A percentile compares a stretch with the other conserved stretches of the same genome.
Conservation (phyloP, 1,140 invertebrate species). For the Formica exsecta region DNA sequence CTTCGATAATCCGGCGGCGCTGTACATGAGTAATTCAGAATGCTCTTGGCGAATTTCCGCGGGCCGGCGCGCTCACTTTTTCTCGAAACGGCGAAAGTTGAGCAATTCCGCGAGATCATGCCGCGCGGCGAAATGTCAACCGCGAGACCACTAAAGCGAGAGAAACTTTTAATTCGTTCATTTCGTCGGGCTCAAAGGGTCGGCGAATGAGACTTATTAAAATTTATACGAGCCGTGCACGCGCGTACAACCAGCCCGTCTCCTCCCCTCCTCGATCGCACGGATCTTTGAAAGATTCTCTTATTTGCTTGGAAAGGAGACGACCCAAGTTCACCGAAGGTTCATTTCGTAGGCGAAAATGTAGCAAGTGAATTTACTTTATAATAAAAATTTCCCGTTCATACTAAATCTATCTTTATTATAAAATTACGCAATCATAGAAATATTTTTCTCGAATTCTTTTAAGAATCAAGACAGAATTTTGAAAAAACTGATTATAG, state of each 20-base stretch:
- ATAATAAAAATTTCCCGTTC: not conserved
- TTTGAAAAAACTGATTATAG: not conserved
- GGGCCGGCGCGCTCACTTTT: constrained; percentile 44
- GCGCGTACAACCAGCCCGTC: constrained; percentile 41
- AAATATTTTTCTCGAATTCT: not conserved
- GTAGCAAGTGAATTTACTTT: not conserved
- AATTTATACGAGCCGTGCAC: constrained; percentile 79
- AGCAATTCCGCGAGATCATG: constrained; percentile 77
- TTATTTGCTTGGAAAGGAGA: constrained; percentile 8
- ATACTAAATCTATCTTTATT: not conserved
- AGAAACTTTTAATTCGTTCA: constrained; percentile 85
- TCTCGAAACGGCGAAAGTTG: constrained; percentile 81
- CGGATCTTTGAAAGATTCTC: constrained; percentile 35
- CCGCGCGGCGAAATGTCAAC: constrained; percentile 82
- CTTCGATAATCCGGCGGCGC: constrained; percentile 2
- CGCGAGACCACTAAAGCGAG: constrained; percentile 83
- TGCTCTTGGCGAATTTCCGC: constrained; percentile 63
- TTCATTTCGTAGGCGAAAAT: constrained; percentile 25
- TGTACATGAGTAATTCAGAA: constrained; percentile 73
- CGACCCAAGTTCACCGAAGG: not conserved
- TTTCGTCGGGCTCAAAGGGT: constrained; percentile 83
- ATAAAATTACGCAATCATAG: not conserved
- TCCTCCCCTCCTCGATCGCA: constrained; percentile 14
- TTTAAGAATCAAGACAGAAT: not conserved
- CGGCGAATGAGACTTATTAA: constrained; percentile 83